A percentile compares a stretch with the other conserved stretches of the same genome.
Evolutionary conservation across 2,888 invertebrate species (phyloP).

Genomic region (Andrena hattorfiana): DNA sequence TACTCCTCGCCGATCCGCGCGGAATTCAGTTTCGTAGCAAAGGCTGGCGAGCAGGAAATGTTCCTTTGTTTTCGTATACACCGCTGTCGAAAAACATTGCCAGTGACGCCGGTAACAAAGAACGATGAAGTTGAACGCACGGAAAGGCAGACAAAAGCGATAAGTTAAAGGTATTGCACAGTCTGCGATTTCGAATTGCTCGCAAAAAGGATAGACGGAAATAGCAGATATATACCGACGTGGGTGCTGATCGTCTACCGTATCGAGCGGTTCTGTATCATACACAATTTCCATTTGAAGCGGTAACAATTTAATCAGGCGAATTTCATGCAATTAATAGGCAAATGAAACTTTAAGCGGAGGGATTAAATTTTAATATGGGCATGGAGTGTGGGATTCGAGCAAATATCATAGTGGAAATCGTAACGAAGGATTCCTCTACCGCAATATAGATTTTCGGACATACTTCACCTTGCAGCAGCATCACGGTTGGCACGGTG

Average conservation of each 20-base stretch:
- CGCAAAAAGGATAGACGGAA: conserved; percentile 32
- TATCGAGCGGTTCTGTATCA: conserved; percentile 1
- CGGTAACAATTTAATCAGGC: conserved; percentile 35
- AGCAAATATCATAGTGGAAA: background rate
- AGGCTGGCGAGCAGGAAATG: conserved; percentile 17
- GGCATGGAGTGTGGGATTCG: background rate
- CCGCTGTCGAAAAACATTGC: conserved; percentile 38
- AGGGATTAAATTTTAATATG: conserved; percentile 16
- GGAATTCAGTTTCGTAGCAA: conserved; percentile 37
- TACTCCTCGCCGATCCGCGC: background rate
- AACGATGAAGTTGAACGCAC: conserved; percentile 29
- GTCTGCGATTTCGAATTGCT: conserved; percentile 39
- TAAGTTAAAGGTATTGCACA: conserved; percentile 9
- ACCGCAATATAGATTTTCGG: background rate
- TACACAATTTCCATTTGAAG: conserved; percentile 45
- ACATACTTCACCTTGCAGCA: background rate
- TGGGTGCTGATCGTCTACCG: background rate
- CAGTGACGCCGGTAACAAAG: conserved; percentile 38
- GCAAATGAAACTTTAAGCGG: conserved; percentile 25
- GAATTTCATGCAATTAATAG: conserved; percentile 30
- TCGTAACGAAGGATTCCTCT: background rate
- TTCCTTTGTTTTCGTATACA: conserved; percentile 51
- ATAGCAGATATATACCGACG: conserved; percentile 5
- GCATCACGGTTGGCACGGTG: too few species aligned
- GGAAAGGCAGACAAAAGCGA: conserved; percentile 16